Evolutionary conservation across 2,797 vertebrate genomes (phyloP), one percentile per base, ranked within the genome.

Genomic region (Harpagifer antarcticus): DNA sequence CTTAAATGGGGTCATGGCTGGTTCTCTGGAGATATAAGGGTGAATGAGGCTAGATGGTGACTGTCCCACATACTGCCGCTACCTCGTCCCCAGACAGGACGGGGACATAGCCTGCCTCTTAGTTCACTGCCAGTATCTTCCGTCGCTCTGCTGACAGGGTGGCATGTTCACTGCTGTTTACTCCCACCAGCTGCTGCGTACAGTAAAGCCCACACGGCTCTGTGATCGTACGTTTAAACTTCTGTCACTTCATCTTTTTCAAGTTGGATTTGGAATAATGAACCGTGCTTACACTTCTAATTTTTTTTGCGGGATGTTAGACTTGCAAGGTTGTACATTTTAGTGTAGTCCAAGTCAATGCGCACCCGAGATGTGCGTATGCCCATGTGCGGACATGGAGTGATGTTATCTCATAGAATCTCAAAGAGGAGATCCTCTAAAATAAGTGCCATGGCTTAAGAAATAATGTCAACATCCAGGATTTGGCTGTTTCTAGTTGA

Each of bases 1-100:
- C 66, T 56, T 85, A 88, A 92, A 92, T 74, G 74, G 84, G 88
- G 88, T 86, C 89, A 85, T 43, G 75, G 59, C 61, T 82, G 67
- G 20, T 68, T 84, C 89, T 89, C 83, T 76, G 67, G 86, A 83
- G 90, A 70, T 72, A n/a, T 68, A 42, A 79, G 69, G 86, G 81
- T 78, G 84, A 86, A 70, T 59, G 74, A 89, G 82, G 88, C 85
- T 83, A 68, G 60, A 81, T 86, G 68, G 77, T 81, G 76, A 82
- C 85, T 89, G 92, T 85, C 86, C 88, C 90, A 91, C 73, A 91
- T 92, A 84, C 78, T 70, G 61, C 77, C 37, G 65, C 83, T 74
- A 59, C 77, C 76, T 68, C 12, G 12, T 89, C 84, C 86, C 88
- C 75, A 74, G 88, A 86, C 84, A 72, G 84, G 79, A 87, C 8